These are phyloP conservation scores for Achlya flavicornis DNA, from an alignment of 2,888 invertebrate species.

Conservation along the genomic window DNA sequence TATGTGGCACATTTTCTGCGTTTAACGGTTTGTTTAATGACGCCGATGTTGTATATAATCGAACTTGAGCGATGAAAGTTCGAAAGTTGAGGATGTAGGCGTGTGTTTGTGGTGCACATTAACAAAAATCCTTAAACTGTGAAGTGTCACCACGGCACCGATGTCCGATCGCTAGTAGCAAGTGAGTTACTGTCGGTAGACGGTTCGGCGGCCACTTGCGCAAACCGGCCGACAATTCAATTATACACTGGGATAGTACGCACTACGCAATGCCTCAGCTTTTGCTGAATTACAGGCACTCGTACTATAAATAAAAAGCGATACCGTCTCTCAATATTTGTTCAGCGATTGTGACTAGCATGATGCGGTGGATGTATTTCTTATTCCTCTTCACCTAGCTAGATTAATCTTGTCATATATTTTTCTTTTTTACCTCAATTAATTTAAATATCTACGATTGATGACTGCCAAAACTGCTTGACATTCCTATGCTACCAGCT, in stretches of 20 bases:
- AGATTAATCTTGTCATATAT: too few relatives aligned
- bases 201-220: slow-evolving; percentile 61
- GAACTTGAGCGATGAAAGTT: slow-evolving; percentile 34
- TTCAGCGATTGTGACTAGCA: neutral
- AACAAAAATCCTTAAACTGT: slow-evolving; percentile 38
- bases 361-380: neutral
- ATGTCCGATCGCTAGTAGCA: slow-evolving; percentile 21
- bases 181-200: slow-evolving; percentile 66
- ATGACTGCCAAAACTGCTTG: too few relatives aligned
- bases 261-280: slow-evolving; percentile 22
- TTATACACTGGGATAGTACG: slow-evolving; percentile 29
- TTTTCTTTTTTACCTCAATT: too few relatives aligned
- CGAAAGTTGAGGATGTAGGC: slow-evolving; percentile 28
- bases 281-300: slow-evolving; percentile 5
- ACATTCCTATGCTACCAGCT: too few relatives aligned
- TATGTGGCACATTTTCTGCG: slow-evolving; percentile 23
- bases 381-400: neutral
- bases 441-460: too few relatives aligned
- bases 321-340: neutral
- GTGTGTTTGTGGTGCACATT: slow-evolving; percentile 23
- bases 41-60: slow-evolving; percentile 16
- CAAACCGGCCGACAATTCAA: slow-evolving; percentile 57
- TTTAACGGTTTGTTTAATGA: slow-evolving; percentile 26
- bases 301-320: neutral
- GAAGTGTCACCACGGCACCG: slow-evolving; percentile 20